Base-by-base conservation (phyloP, 1,140 invertebrate species). In the Globodera rostochiensis region DNA sequence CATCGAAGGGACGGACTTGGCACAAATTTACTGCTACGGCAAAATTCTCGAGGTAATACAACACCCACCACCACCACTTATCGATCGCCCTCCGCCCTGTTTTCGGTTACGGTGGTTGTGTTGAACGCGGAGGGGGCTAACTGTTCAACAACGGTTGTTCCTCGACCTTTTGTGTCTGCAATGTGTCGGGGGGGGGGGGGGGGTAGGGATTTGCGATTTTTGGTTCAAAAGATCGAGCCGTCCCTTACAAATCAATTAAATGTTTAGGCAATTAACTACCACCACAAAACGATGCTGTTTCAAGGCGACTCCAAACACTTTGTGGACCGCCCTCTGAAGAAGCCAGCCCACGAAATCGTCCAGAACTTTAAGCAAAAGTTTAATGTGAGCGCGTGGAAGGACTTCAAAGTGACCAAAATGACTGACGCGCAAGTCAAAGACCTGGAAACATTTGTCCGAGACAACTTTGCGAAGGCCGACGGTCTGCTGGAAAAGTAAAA, bases 261-360 rank as follows among this genome's bases (percentile, higher is more conserved):
- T 45, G 7, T 13, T 13, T 9, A 77, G 75, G 75, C 75, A 13
- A 57, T 77, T 49, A 77, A 77, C 47, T 74, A 74, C 53, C 57
- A 21, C 6, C 9, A 19, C 67, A 45, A 77, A 15, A n/a, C 36
- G 57, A 21, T 60, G 67, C 75, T 77, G 67, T 60, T 80, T 21
- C n/a, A 47, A n/a, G 64, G 74, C 6, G 95, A 96, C 86, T 95
- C 94, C 11, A 96, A 96, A 91, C 94, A 94, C 0, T 96, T 96
- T 90, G 95, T 96, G 19, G 95, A 96, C 88, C 93, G 95, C 92
- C 94, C 94, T 86, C 92, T 95, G 88, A 92, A 93, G 82, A 86
- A 77, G 53, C 79, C 82, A 74, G 82, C 86, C 49, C 82, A 86
- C 86, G 69, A 82, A 83, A 80, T 71, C 74, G 45, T 53, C 67